Percentiles rank a stretch among this genome's conserved stretches.
Evolutionary conservation across 1,140 invertebrate species (phyloP).

Genomic region (Macrosteles quadrilineatus): DNA sequence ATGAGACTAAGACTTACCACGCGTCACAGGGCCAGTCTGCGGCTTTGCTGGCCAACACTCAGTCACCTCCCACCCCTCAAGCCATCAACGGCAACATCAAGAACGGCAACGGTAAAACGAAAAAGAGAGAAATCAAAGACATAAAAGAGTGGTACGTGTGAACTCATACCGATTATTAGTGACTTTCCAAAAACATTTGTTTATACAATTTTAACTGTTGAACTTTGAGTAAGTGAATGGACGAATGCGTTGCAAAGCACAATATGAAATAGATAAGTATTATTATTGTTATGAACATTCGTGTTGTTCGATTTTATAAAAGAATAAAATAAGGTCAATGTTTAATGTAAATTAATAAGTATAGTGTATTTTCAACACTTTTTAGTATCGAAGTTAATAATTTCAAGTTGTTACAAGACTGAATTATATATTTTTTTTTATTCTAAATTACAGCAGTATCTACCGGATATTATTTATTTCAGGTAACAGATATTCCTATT

Average conservation of each 20-base stretch:
- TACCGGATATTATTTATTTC: neutral
- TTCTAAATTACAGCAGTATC: neutral
- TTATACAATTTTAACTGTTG: neutral
- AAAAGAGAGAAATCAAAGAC: conserved; percentile 80
- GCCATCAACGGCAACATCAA: conserved; percentile 54
- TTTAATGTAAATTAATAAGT: conserved; percentile 9
- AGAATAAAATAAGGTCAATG: conserved; percentile 11
- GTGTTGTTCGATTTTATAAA: conserved; percentile 23
- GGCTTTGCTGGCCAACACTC: conserved; percentile 64
- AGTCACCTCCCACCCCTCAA: conserved; percentile 53
- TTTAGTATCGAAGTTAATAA: neutral
- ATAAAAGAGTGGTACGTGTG: conserved; percentile 95
- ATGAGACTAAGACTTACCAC: conserved; percentile 75
- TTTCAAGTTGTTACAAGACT: conserved; percentile 7
- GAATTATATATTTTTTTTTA: conserved; percentile 5
- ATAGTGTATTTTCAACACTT: conserved; percentile 18
- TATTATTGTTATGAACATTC: conserved; percentile 25
- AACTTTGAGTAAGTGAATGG: neutral
- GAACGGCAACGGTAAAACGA: conserved; percentile 55
- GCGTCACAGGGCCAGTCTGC: conserved; percentile 71
- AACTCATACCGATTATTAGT: conserved; percentile 36
- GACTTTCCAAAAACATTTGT: neutral
- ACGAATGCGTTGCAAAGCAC: neutral
- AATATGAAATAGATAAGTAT: conserved; percentile 23
- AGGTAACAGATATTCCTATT: neutral